A percentile compares a stretch with the other conserved stretches of the same genome.
phyloP scores from a whole-genome alignment of 2,113 vertebrate species.

The Muntiacus muntjak region DNA sequence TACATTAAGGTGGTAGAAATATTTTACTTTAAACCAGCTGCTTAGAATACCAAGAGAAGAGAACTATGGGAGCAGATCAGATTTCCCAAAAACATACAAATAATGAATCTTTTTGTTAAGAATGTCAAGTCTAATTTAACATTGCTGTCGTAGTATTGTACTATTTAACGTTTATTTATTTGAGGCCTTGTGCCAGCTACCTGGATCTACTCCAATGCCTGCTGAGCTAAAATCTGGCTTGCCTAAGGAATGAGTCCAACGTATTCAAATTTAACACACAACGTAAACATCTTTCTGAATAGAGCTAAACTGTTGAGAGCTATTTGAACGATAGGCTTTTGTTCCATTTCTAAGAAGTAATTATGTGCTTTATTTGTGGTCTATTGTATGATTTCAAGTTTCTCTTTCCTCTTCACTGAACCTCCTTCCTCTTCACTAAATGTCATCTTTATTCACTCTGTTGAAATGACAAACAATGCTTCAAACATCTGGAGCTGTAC shows the following conservation, averaged over 20 bases:
- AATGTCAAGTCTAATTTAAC: slow-evolving; percentile 64
- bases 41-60: slow-evolving; percentile 37
- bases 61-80: slow-evolving; percentile 47
- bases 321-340: slow-evolving; percentile 35
- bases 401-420: not conserved
- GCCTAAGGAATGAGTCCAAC: slow-evolving; percentile 28
- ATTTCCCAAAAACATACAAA: slow-evolving; percentile 52
- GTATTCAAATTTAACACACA: slow-evolving; percentile 51
- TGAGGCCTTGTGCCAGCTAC: slow-evolving; percentile 11
- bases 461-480: not conserved
- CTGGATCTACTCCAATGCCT: slow-evolving; percentile 57
- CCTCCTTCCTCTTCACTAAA: not conserved
- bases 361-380: not conserved
- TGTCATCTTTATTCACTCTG: slow-evolving; percentile 25
- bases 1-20: slow-evolving; percentile 47
- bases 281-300: slow-evolving; percentile 42
- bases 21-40: slow-evolving; percentile 55
- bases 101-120: slow-evolving; percentile 66
- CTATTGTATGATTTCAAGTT: slow-evolving; percentile 29
- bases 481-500: slow-evolving; percentile 19
- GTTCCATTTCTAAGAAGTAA: slow-evolving; percentile 32
- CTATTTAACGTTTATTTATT: slow-evolving; percentile 31
- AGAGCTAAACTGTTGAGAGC: slow-evolving; percentile 35
- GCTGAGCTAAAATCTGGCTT: slow-evolving; percentile 57
- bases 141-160: slow-evolving; percentile 9